phyloP scores from a whole-genome alignment of 2,888 invertebrate species.

The Aproaerema taeniolella region DNA sequence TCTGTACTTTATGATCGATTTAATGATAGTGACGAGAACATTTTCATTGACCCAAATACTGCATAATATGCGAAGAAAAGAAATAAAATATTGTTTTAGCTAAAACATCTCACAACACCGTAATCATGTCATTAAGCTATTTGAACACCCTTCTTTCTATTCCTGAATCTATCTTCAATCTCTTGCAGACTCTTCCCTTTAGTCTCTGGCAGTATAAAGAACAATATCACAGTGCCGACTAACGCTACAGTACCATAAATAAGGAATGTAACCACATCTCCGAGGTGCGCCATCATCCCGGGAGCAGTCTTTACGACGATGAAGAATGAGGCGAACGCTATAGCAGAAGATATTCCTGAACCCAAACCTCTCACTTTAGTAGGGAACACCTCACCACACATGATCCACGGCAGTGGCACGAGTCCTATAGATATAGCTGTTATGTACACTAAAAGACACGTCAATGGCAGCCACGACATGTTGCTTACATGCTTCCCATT shows the following conservation, averaged over 20 bases:
- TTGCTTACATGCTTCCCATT: slow-evolving; percentile 39
- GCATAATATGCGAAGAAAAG: too few species aligned
- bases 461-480: slow-evolving; percentile 69
- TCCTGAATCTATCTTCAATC: slow-evolving; percentile 79
- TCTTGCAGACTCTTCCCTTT: slow-evolving; percentile 82
- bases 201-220: slow-evolving; percentile 81
- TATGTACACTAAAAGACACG: slow-evolving; percentile 76
- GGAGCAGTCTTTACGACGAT: slow-evolving; percentile 82
- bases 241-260: slow-evolving; percentile 78
- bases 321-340: slow-evolving; percentile 81
- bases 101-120: too few species aligned
- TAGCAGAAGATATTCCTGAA: slow-evolving; percentile 81
- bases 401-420: slow-evolving; percentile 84
- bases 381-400: slow-evolving; percentile 85
- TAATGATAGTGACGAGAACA: too few species aligned
- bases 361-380: slow-evolving; percentile 79
- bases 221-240: slow-evolving; percentile 76
- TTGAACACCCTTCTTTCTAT: slow-evolving; percentile 35
- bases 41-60: too few species aligned
- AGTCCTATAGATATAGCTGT: slow-evolving; percentile 79
- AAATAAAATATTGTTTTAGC: too few species aligned
- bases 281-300: slow-evolving; percentile 73
- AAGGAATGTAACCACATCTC: slow-evolving; percentile 79
- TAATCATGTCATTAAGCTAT: slow-evolving; percentile 41
- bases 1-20: too few species aligned